These are phyloP conservation scores for Tiliacea citrago DNA, from an alignment of 2,888 invertebrate genomes.

Conservation along the genomic window DNA sequence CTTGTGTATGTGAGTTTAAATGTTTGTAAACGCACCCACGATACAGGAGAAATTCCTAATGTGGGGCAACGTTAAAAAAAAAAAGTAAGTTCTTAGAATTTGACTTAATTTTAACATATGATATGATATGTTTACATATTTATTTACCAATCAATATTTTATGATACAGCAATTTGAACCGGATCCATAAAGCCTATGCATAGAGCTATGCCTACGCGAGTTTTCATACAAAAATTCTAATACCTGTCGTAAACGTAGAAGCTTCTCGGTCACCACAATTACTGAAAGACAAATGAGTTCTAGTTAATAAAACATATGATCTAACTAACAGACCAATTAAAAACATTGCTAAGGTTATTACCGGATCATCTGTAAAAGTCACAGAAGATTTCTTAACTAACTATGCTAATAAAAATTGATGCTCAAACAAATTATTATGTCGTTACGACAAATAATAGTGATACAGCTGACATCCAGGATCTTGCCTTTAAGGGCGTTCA, in stretches of 20 bases:
- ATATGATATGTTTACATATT: too few relatives aligned
- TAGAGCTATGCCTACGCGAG: background rate
- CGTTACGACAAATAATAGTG: conserved; percentile 25
- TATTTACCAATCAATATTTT: too few relatives aligned
- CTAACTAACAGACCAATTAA: conserved; percentile 28
- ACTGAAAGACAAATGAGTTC: conserved; percentile 26
- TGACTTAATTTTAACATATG: too few relatives aligned
- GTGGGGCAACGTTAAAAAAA: too few relatives aligned
- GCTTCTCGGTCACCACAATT: background rate
- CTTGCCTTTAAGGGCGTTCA: background rate
- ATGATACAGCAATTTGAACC: too few relatives aligned
- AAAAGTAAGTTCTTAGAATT: too few relatives aligned
- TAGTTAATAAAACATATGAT: conserved; percentile 39
- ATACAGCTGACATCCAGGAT: conserved; percentile 14
- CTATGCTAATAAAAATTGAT: conserved; percentile 56
- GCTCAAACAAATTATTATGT: conserved; percentile 42
- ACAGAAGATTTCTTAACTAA: conserved; percentile 48
- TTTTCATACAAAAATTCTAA: background rate
- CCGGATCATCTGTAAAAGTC: conserved; percentile 40
- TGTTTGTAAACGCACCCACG: too few relatives aligned
- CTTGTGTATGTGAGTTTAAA: too few relatives aligned
- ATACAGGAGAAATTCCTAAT: too few relatives aligned
- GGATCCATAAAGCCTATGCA: background rate
- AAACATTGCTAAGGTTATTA: conserved; percentile 27
- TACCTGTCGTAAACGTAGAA: background rate